These are phyloP conservation scores for Hiodon tergisus DNA, from an alignment of 2,113 vertebrate genomes.

Conservation along the genomic window DNA sequence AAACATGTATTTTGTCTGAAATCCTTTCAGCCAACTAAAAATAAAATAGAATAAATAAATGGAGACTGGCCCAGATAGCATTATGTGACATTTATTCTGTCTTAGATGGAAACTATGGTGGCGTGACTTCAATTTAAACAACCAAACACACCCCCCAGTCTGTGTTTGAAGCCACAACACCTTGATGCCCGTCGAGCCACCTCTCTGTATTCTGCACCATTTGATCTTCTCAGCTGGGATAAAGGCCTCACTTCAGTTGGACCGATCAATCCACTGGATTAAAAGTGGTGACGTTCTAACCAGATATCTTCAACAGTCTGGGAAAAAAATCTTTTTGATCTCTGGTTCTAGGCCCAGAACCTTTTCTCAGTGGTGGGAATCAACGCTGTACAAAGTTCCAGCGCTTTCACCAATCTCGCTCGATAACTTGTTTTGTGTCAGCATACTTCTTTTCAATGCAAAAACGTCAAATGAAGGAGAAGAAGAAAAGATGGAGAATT, in stretches of 20 bases:
- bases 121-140: constrained; percentile 1
- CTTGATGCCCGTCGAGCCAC: neutral
- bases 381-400: constrained; percentile 31
- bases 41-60: neutral
- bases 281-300: constrained; percentile 36
- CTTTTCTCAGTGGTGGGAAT: constrained; percentile 46
- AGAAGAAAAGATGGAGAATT: neutral
- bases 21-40: neutral
- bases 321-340: constrained; percentile 48
- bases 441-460: constrained; percentile 23
- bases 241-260: neutral
- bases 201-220: neutral
- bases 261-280: constrained; percentile 36
- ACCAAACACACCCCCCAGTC: neutral
- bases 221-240: constrained; percentile 26
- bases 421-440: constrained; percentile 39
- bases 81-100: constrained; percentile 10
- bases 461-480: neutral
- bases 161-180: neutral
- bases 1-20: neutral
- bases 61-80: neutral
- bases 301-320: constrained; percentile 36
- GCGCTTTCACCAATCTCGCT: neutral
- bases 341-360: constrained; percentile 39
- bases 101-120: neutral